These are phyloP conservation scores for Hirtodrosophila histrioides DNA, from an alignment of 2,888 invertebrate species.

Conservation along the genomic window DNA sequence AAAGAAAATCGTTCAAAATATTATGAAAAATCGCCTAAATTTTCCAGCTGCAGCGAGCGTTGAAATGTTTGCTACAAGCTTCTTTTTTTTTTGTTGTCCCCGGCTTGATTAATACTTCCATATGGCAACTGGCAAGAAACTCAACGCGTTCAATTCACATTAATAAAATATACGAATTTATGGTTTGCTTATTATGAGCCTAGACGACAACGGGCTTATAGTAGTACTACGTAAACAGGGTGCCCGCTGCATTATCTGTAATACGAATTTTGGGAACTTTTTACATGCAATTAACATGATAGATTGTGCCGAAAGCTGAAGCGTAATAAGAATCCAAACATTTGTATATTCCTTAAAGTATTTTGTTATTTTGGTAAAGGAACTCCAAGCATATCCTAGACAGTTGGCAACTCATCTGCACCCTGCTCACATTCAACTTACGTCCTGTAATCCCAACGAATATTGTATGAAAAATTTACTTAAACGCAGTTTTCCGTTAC, in stretches of 20 bases:
- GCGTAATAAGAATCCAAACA: not conserved
- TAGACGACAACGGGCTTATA: constrained; percentile 37
- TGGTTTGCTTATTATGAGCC: constrained; percentile 69
- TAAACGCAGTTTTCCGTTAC: constrained; percentile 80
- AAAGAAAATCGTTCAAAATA: constrained; percentile 33
- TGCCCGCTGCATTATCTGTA: constrained; percentile 9
- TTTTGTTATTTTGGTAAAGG: not conserved
- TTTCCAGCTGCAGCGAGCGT: constrained; percentile 62
- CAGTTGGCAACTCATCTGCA: constrained; percentile 20
- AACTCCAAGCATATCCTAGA: not conserved
- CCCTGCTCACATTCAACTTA: constrained; percentile 21
- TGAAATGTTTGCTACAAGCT: constrained; percentile 55
- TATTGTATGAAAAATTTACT: constrained; percentile 74
- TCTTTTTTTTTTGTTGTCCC: constrained; percentile 8
- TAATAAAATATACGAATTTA: constrained; percentile 80
- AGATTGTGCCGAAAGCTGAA: not conserved
- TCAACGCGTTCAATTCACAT: constrained; percentile 72
- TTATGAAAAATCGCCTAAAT: constrained; percentile 75
- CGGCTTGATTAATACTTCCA: constrained; percentile 73
- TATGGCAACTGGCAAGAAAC: constrained; percentile 72
- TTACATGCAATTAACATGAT: constrained; percentile 23
- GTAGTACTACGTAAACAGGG: constrained; percentile 42
- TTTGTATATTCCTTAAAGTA: not conserved
- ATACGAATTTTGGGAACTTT: constrained; percentile 2
- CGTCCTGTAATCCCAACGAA: constrained; percentile 10